phyloP scores from a whole-genome alignment of 2,888 invertebrate genomes.

The Lasioglossum lativentre region DNA sequence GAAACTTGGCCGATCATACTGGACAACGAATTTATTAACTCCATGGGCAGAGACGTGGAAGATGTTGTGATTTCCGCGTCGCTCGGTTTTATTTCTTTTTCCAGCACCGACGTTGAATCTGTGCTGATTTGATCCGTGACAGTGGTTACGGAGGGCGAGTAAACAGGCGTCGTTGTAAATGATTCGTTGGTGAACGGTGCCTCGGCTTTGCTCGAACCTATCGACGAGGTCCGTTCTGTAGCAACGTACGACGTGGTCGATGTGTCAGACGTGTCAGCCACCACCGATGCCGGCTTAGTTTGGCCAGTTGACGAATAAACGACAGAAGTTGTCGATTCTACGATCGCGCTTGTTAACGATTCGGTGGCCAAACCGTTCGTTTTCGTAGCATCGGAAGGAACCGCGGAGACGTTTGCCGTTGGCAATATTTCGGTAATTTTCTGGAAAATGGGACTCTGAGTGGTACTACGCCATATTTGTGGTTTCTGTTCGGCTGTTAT shows the following conservation, averaged over 20 bases:
- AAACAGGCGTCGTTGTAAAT: not conserved
- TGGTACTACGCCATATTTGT: not conserved
- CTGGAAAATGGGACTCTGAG: conserved; percentile 13
- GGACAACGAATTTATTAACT: conserved; percentile 77
- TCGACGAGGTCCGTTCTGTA: not conserved
- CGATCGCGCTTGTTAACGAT: not conserved
- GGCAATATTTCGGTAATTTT: conserved; percentile 14
- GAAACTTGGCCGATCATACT: conserved; percentile 80
- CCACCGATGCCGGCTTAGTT: not conserved
- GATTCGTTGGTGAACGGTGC: not conserved
- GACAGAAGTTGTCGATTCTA: not conserved
- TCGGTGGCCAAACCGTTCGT: not conserved
- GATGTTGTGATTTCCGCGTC: conserved; percentile 28
- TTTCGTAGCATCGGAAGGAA: not conserved
- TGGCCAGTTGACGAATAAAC: not conserved
- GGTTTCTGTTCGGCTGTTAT: conserved; percentile 78
- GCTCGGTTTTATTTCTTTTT: not conserved
- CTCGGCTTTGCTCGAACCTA: not conserved
- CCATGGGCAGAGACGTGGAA: conserved; percentile 71
- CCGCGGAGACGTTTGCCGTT: not conserved
- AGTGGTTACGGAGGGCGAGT: not conserved
- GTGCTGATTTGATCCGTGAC: not conserved
- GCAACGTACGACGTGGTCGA: not conserved
- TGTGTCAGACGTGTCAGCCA: not conserved
- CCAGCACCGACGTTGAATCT: not conserved